Conservation (phyloP, 2,797 vertebrate genomes). For the Ptychadena robeensis region DNA sequence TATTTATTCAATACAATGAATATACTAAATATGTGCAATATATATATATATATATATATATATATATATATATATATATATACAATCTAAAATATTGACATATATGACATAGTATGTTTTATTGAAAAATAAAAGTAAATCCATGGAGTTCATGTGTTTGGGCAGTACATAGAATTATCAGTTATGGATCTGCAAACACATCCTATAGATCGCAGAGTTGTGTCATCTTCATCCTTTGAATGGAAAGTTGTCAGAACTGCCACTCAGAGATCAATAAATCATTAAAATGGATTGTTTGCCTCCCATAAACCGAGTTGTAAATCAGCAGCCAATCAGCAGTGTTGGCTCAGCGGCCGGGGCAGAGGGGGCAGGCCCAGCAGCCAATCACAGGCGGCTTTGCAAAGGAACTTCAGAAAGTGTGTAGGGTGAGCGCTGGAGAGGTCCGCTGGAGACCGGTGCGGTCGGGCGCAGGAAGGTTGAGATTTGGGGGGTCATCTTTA, state of each 20-base stretch:
- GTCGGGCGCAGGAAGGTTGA: neutral
- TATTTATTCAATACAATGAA: no score
- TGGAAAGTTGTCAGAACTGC: neutral
- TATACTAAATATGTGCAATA: no score
- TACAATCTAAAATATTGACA: no score
- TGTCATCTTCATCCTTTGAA: no score
- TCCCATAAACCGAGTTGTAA: constrained; percentile 13
- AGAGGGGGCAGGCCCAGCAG: neutral
- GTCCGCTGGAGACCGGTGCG: neutral
- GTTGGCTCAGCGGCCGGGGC: neutral
- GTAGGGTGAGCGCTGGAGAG: neutral
- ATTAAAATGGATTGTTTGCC: neutral
- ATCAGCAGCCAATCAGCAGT: neutral
- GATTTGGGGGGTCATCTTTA: neutral
- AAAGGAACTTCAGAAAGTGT: constrained; percentile 15
- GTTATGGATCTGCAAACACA: no score
- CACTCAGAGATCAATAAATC: neutral
- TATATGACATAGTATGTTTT: no score
- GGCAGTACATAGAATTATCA: no score
- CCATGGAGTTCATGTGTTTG: no score
- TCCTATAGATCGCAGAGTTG: no score
- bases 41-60: no score
- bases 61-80: no score
- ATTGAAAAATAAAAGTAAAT: no score
- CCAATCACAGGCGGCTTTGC: constrained; percentile 35